Evolutionary conservation across 2,797 vertebrate species (phyloP), one percentile per base, ranked within the genome.

Genomic region (Australoheros facetus): DNA sequence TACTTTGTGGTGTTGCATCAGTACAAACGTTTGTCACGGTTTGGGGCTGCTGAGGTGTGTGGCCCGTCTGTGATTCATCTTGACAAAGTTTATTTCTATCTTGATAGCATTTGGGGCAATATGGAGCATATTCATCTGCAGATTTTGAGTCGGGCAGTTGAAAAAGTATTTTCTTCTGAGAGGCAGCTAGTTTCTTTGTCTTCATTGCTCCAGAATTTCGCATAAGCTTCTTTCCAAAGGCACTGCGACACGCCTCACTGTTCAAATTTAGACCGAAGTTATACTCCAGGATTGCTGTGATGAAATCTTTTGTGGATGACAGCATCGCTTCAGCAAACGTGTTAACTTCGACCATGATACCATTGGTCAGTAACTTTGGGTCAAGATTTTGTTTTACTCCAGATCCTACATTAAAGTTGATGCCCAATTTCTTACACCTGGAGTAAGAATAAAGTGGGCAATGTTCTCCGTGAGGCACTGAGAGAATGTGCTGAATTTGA

Each of bases 301-400:
- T 51, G 37, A 86, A 88, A 54, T 80, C 1, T 19, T 51, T 77
- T 28, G 28, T 56, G 14, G 82, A 57, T 7, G 72, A 73, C 1
- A 13, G 2, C 19, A 89, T 16, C 4, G 17, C 62, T 45, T 8
- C 17, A 0, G 75, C 78, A 83, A 89, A 79, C 3, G 42, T 32
- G 9, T 53, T 28, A 1, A 87, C 0, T 79, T 88, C 85, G 28
- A 69, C 57, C 87, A 88, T 77, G 70, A 88, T 11, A 7, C 85
- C 85, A 74, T 87, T 85, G 48, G 85, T 89, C 23, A 87, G 57
- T 17, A 87, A 77, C 34, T 72, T 81, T 5, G 55, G 85, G 57
- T 87, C 70, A 23, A 87, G 78, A 14, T 83, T 87, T 55, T 34
- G 62, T 58, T 79, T 85, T 2, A 54, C 26, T 39, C 80, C 85